Evolutionary conservation across 2,113 vertebrate genomes (phyloP).

Genomic region (Perca fluviatilis): DNA sequence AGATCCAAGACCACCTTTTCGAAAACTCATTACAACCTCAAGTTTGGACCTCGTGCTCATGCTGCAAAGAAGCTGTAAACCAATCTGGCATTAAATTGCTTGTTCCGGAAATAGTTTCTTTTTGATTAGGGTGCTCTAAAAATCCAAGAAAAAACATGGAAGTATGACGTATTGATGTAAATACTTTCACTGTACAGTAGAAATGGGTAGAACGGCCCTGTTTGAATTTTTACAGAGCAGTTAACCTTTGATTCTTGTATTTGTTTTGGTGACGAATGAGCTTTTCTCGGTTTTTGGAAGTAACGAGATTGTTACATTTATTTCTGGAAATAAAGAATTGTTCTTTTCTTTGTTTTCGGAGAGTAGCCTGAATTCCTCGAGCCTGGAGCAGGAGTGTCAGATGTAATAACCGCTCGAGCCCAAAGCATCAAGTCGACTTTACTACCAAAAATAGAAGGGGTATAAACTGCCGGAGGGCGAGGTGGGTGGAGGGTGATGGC

Average conservation of each 20-base stretch:
- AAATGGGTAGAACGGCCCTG: not conserved
- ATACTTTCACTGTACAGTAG: not conserved
- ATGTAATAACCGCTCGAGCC: slow-evolving; percentile 57
- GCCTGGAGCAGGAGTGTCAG: slow-evolving; percentile 67
- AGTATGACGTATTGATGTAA: not conserved
- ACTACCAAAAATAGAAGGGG: slow-evolving; percentile 40
- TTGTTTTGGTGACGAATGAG: not conserved
- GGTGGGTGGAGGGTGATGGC: slow-evolving; percentile 20
- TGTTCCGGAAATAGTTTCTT: slow-evolving; percentile 6
- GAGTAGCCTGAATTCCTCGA: slow-evolving; percentile 11
- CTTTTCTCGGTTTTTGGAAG: slow-evolving; percentile 17
- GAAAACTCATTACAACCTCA: slow-evolving; percentile 14
- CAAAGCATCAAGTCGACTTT: slow-evolving; percentile 53
- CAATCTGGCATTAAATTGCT: slow-evolving; percentile 29
- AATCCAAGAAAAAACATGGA: slow-evolving; percentile 12
- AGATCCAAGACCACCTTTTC: not conserved
- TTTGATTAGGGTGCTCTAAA: not conserved
- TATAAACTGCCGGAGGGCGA: slow-evolving; percentile 47
- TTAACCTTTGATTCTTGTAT: slow-evolving; percentile 2
- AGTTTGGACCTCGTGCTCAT: slow-evolving; percentile 7
- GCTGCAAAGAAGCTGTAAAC: slow-evolving; percentile 37
- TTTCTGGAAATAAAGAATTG: slow-evolving; percentile 33
- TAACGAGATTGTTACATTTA: not conserved
- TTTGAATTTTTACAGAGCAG: not conserved
- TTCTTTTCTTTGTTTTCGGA: slow-evolving; percentile 60